Evolutionary conservation across 2,888 invertebrate species (phyloP), one percentile per base, ranked within the genome.

Genomic region (Caradrina clavipalpis): DNA sequence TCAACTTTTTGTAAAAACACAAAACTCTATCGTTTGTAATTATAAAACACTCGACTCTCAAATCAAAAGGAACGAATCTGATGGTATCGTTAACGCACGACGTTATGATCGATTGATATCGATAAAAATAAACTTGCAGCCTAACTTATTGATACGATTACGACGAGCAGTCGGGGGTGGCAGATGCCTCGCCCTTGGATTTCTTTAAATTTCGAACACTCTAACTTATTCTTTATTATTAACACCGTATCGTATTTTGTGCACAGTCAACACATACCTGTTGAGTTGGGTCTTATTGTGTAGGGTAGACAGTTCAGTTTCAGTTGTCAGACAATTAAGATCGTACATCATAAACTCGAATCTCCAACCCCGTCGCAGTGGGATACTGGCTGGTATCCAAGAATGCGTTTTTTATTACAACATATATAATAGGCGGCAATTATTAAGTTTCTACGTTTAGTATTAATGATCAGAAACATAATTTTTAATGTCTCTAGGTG

Each of bases 331-430:
- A 67, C 31, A 61, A 56, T 62, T 62, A 68, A 54, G 75, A 81
- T 70, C 86, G 84, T 90, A 83, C 86, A 89, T 91, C 89, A 88
- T 86, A 85, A 84, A 86, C 85, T 81, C 83, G 84, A 85, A 86
- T 86, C 88, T 83, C 85, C 89, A 86, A 88, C 90, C 90, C 91
- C 89, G 88, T 74, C 94, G 63, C 95, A 93, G 94, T 93, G 92
- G 95, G 94, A 88, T 91, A 89, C 91, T 81, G 80, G 69, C 78
- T 80, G 83, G 84, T 82, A 87, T 87, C 86, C 88, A 91, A 89
- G 92, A 94, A 94, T 93, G 91, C 87, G 82, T 90, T 93, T 93
- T 94, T 93, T 93, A 91, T 90, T 88, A 87, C 87, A 87, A 83
- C 88, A 89, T 91, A 64, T 92, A 91, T 90, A 91, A 91, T 89